Base-by-base conservation (phyloP, 35 echinoderm and acorn worm species). In the Ptychodera flava region DNA sequence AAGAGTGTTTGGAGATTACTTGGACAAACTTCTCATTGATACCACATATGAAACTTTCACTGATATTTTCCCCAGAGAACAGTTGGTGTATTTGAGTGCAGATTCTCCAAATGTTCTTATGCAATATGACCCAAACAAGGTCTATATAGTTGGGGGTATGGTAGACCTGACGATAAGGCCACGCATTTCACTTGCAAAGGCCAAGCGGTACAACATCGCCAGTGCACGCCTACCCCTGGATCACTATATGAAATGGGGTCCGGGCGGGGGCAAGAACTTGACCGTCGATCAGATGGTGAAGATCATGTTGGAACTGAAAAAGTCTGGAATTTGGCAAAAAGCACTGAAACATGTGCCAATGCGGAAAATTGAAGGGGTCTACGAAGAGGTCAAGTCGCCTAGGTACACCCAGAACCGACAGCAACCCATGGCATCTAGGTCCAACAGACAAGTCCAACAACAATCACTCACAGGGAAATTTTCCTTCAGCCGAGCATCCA, bases 21-120 rank as follows among this genome's bases (percentile, higher is more conserved):
- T 88, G 31, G 79, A 91, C 1, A 90, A 90, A 52, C 15, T 92
- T 1, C 92, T 99, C 92, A 88, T 94, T 0, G 92, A 88, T 33
- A n/a, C 86, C 28, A 94, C 91, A 2, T 53, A 89, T 14, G 80
- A 92, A 35, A 81, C 89, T 87, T 80, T 94, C n/a, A 38, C 92
- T 16, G 96, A 99, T 30, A 80, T 88, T 22, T 99, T 99, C 52
- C 90, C 90, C 27, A 80, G 79, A 38, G 90, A 99, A 29, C 75
- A 99, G 31, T 36, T 99, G 0, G 78, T 99, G 1, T 99, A 94
- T 83, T 78, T 99, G 31, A 92, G 84, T 29, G 78, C 96, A 28
- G 96, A 99, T 33, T 99, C 96, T 16, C 81, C 88, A 32, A 99
- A 99, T 64, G 84, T 94, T 33, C 45, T 99, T 87, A 79, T 81